phyloP scores from a whole-genome alignment of 2,797 vertebrate species.

The Percopsis omiscomaycus region DNA sequence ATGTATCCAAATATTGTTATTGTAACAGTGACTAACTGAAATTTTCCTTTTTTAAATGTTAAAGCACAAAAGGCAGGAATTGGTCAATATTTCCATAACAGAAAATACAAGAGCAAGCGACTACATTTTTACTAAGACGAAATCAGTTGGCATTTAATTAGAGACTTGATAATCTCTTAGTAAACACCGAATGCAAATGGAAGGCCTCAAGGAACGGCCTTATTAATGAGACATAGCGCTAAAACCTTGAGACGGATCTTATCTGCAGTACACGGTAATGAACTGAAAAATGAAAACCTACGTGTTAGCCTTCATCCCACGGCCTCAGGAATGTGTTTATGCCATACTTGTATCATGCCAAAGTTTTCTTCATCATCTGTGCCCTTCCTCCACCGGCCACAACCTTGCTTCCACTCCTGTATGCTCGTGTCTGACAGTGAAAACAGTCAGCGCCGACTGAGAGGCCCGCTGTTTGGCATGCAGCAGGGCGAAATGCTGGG shows the following conservation, averaged over 20 bases:
- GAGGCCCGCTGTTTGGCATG: slow-evolving; percentile 60
- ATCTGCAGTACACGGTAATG: slow-evolving; percentile 2
- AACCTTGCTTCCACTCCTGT: slow-evolving; percentile 40
- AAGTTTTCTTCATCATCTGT: slow-evolving; percentile 12
- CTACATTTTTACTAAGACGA: slow-evolving; percentile 6
- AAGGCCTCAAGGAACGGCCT: not conserved
- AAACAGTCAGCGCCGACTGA: slow-evolving; percentile 41
- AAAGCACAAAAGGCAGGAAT: no score
- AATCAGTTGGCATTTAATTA: not conserved
- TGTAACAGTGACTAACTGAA: no score
- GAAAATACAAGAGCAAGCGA: no score
- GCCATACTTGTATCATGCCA: slow-evolving; percentile 45
- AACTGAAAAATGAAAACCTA: slow-evolving; percentile 20
- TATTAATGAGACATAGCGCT: not conserved
- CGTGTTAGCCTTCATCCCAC: slow-evolving; percentile 38
- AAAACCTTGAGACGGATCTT: slow-evolving; percentile 10
- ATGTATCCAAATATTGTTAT: no score
- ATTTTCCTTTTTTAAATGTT: no score
- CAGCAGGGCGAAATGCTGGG: slow-evolving; percentile 39
- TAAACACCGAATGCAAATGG: not conserved
- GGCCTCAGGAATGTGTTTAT: slow-evolving; percentile 56
- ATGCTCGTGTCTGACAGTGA: slow-evolving; percentile 44
- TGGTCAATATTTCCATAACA: no score
- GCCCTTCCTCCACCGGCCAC: slow-evolving; percentile 32
- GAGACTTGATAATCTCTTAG: not conserved